Conservation (phyloP, 2,113 vertebrate genomes). For the Ophthalmolycus amberensis region DNA sequence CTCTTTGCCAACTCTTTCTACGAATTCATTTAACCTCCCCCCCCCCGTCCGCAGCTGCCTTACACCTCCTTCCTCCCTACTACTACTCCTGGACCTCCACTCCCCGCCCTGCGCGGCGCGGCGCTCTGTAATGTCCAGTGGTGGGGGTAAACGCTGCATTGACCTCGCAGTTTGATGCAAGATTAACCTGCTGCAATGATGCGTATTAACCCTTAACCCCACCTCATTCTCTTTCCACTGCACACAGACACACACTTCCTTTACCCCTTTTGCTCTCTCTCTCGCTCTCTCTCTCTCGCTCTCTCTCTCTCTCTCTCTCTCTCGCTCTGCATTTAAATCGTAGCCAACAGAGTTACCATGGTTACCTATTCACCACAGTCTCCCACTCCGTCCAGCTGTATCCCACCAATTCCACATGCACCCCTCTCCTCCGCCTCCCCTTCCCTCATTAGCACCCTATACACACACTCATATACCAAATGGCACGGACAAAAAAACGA, state of each 20-base stretch:
- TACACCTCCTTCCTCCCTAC: constrained; percentile 1
- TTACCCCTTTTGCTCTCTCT: constrained; percentile 24
- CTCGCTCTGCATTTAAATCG: constrained; percentile 78
- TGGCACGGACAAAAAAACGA: constrained; percentile 31
- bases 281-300: constrained; percentile 30
- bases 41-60: constrained; percentile 1
- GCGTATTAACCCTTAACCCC: constrained; percentile 79
- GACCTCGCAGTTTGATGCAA: constrained; percentile 75
- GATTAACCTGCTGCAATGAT: constrained; percentile 77
- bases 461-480: constrained; percentile 63
- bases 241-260: constrained; percentile 65
- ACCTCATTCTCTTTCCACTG: constrained; percentile 21
- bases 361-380: constrained; percentile 84
- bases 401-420: constrained; percentile 69
- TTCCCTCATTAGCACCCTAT: constrained; percentile 73
- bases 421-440: constrained; percentile 37
- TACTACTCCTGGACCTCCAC: constrained; percentile 30
- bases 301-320: constrained; percentile 56
- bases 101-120: neutral
- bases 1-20: constrained; percentile 42
- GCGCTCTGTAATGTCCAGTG: constrained; percentile 39
- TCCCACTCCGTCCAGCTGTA: constrained; percentile 77
- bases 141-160: constrained; percentile 62
- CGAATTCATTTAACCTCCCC: constrained; percentile 5
- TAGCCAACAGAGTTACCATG: constrained; percentile 83